These are phyloP conservation scores for Sarcophaga caerulescens DNA, from an alignment of 2,888 invertebrate species.

Conservation along the genomic window DNA sequence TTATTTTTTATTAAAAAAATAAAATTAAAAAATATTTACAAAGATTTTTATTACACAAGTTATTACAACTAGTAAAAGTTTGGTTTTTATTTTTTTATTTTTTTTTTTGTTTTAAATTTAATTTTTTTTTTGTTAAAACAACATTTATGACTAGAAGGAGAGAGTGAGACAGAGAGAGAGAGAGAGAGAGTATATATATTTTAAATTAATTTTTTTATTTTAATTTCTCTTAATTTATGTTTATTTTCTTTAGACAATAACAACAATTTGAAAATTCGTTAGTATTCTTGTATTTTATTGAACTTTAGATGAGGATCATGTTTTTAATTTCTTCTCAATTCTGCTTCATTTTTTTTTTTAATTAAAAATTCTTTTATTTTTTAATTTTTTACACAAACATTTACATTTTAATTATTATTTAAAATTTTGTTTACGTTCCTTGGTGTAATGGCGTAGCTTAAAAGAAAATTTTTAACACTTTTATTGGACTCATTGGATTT, in stretches of 20 bases:
- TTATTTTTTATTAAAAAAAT: constrained; percentile 19
- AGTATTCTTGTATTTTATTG: constrained; percentile 64
- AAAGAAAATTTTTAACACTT: constrained; percentile 2
- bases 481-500: constrained; percentile 10
- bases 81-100: constrained; percentile 22
- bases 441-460: background rate
- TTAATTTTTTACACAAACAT: background rate
- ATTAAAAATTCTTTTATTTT: background rate
- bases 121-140: constrained; percentile 52
- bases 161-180: background rate
- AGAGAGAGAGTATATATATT: background rate
- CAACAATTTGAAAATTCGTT: constrained; percentile 69
- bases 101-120: background rate
- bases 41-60: constrained; percentile 51
- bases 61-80: constrained; percentile 54
- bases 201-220: constrained; percentile 1
- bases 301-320: constrained; percentile 59
- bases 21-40: constrained; percentile 56
- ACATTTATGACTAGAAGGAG: constrained; percentile 66
- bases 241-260: constrained; percentile 55
- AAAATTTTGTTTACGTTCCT: constrained; percentile 14
- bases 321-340: background rate
- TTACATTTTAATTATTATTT: background rate
- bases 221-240: constrained; percentile 33
- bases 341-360: background rate